These are phyloP conservation scores for Orthonevra nobilis DNA, from an alignment of 2,888 invertebrate species.

Conservation along the genomic window DNA sequence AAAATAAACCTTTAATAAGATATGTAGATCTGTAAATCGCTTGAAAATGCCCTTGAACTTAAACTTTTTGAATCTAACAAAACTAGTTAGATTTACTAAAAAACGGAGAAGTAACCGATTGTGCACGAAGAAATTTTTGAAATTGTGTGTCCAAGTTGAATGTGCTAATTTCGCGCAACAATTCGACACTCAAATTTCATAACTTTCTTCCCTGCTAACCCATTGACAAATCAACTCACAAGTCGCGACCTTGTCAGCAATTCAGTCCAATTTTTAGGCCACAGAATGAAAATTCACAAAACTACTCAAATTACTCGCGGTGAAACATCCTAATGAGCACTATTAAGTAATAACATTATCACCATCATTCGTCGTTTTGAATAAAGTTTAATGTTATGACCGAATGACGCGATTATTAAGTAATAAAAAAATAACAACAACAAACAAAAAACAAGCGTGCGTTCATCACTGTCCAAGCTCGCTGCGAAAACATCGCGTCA, in stretches of 20 bases:
- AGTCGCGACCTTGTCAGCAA: neutral
- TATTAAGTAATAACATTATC: conserved; percentile 20
- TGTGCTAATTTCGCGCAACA: no score
- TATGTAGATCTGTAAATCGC: no score
- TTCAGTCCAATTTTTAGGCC: neutral
- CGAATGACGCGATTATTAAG: conserved; percentile 37
- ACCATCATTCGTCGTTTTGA: conserved; percentile 9
- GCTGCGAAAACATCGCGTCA: conserved; percentile 12
- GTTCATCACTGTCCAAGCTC: no score
- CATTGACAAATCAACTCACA: no score
- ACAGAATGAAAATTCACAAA: neutral
- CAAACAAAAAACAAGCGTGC: neutral
- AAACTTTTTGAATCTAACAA: no score
- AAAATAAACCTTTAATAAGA: no score
- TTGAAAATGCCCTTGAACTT: no score
- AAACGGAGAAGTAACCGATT: no score
- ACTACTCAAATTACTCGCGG: conserved; percentile 6
- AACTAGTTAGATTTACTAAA: no score
- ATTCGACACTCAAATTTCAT: conserved; percentile 8
- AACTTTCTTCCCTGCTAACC: no score
- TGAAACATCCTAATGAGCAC: conserved; percentile 23
- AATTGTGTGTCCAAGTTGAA: no score
- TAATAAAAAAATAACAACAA: conserved; percentile 26
- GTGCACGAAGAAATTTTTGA: no score
- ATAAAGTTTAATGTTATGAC: conserved; percentile 32